A percentile compares a stretch with the other conserved stretches of the same genome.
These are phyloP conservation scores for Apodemia duryi DNA, from an alignment of 2,888 invertebrate genomes.

Conservation along the genomic window DNA sequence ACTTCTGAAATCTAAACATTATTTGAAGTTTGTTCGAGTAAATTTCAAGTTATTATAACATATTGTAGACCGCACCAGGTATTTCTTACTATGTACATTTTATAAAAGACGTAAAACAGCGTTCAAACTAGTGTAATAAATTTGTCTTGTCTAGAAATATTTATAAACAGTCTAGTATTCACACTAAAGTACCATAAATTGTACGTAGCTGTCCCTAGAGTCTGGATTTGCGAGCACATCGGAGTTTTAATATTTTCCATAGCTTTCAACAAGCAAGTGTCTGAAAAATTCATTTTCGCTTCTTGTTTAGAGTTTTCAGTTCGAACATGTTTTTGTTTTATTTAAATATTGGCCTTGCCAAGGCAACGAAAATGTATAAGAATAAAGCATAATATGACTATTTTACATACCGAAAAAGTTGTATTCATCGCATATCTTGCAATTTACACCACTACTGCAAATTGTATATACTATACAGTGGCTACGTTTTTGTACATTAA, in stretches of 20 bases:
- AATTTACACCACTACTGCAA: too few species aligned
- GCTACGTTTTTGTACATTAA: too few species aligned
- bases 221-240: constrained; percentile 9
- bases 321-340: constrained; percentile 1
- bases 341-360: neutral
- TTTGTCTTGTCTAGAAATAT: constrained; percentile 15
- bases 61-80: neutral
- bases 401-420: too few species aligned
- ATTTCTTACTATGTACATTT: constrained; percentile 14
- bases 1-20: neutral
- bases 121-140: constrained; percentile 5
- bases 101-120: constrained; percentile 3
- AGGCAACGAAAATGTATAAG: neutral
- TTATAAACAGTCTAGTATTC: constrained; percentile 15
- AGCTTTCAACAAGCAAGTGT: constrained; percentile 8
- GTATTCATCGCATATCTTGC: too few species aligned
- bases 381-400: neutral
- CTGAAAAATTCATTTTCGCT: constrained; percentile 8
- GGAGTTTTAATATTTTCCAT: constrained; percentile 8
- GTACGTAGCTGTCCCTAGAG: constrained; percentile 12
- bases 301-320: constrained; percentile 3
- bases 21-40: neutral
- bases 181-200: constrained; percentile 11
- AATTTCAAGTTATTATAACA: neutral
- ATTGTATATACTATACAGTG: too few species aligned